Evolutionary conservation across 2,888 invertebrate genomes (phyloP).

Genomic region (Cheilosia pagana): DNA sequence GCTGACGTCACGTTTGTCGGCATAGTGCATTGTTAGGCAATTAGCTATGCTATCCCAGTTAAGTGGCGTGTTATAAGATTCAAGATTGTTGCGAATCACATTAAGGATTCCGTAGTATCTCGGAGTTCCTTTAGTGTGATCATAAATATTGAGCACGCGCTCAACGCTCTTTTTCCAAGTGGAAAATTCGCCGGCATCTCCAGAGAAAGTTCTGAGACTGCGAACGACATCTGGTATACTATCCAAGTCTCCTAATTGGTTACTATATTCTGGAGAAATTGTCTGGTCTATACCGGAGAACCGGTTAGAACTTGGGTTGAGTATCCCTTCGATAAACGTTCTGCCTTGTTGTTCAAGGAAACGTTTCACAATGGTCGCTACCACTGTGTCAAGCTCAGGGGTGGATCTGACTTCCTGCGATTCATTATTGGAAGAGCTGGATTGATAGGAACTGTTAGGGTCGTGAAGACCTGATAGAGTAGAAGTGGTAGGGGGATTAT

Average conservation of each 20-base stretch:
- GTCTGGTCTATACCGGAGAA: neutral
- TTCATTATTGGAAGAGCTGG: too few species aligned
- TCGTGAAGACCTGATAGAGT: too few species aligned
- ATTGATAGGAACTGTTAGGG: too few species aligned
- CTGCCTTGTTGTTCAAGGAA: too few species aligned
- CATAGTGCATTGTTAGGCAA: conserved; percentile 64
- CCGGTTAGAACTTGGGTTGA: neutral
- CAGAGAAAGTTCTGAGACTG: neutral
- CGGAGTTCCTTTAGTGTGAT: neutral
- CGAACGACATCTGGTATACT: neutral
- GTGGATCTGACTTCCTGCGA: too few species aligned
- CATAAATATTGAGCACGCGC: neutral
- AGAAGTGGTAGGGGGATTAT: too few species aligned
- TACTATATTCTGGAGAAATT: neutral
- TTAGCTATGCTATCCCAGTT: conserved; percentile 15
- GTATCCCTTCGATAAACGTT: too few species aligned
- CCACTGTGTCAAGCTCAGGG: too few species aligned
- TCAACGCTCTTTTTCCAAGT: neutral
- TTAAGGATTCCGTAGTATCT: neutral
- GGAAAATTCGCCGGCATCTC: neutral
- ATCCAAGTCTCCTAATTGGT: neutral
- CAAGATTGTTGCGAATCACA: neutral
- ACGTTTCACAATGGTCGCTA: too few species aligned
- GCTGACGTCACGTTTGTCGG: conserved; percentile 68
- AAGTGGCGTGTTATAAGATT: too few species aligned